phyloP scores from a whole-genome alignment of 2,888 invertebrate species.

The Sceliomorpha sp. region DNA sequence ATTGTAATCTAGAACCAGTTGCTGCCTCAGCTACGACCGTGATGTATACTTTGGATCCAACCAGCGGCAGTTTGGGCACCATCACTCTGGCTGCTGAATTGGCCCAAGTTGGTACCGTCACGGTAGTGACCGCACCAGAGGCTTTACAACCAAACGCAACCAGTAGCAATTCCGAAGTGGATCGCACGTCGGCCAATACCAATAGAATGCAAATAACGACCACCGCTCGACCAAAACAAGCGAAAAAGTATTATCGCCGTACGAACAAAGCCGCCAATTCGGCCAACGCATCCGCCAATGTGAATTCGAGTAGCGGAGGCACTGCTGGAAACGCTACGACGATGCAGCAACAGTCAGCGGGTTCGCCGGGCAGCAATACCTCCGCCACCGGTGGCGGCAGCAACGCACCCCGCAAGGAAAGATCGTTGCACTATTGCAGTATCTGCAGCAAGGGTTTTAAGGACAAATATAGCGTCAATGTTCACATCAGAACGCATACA shows the following conservation, averaged over 20 bases:
- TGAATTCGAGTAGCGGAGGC: conserved; percentile 10
- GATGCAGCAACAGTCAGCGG: conserved; percentile 55
- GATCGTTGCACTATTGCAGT: conserved; percentile 94
- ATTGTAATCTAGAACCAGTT: conserved; percentile 85
- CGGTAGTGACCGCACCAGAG: conserved; percentile 75
- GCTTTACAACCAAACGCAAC: conserved; percentile 69
- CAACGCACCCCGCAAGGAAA: conserved; percentile 90
- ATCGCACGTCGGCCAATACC: conserved; percentile 55
- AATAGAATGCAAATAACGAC: conserved; percentile 81
- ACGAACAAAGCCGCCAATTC: conserved; percentile 75
- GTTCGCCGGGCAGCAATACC: conserved; percentile 79
- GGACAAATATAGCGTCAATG: conserved; percentile 98
- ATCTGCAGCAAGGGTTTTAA: conserved; percentile 97
- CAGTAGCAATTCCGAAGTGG: conserved; percentile 81
- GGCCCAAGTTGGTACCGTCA: conserved; percentile 76
- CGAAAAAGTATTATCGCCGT: conserved; percentile 87
- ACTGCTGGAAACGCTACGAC: conserved; percentile 36
- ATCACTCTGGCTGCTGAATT: conserved; percentile 77
- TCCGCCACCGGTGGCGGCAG: conserved; percentile 82
- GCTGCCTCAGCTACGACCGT: conserved; percentile 74
- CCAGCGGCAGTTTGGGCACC: conserved; percentile 76
- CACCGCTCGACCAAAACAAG: conserved; percentile 84
- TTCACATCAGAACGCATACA: conserved; percentile 98
- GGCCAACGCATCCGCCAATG: conserved; percentile 63
- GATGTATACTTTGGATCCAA: conserved; percentile 77